These are phyloP conservation scores for Lithobates sylvaticus DNA, from an alignment of 2,797 vertebrate genomes.

Conservation along the genomic window DNA sequence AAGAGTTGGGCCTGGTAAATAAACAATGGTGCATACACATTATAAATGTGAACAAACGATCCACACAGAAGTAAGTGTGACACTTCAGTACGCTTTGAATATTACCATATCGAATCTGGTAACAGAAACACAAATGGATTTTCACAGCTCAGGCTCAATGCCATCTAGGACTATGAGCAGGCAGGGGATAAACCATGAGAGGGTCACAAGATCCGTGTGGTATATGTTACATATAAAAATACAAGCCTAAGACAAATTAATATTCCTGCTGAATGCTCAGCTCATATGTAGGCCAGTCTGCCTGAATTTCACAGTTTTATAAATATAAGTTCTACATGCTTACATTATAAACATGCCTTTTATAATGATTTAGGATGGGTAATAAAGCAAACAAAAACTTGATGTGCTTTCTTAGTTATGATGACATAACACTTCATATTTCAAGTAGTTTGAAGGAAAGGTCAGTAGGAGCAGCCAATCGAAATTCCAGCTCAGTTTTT, in stretches of 20 bases:
- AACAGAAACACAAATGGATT: not conserved
- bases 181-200: not conserved
- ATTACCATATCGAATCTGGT: not conserved
- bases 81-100: not conserved
- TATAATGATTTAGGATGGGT: not conserved
- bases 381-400: too few species aligned
- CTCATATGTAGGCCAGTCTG: not conserved
- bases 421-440: too few species aligned
- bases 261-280: not conserved
- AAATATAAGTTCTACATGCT: not conserved
- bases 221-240: not conserved
- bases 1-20: slow-evolving; percentile 87
- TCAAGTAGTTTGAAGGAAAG: too few species aligned
- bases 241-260: too few species aligned
- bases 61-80: not conserved
- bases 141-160: not conserved
- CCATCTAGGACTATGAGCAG: not conserved
- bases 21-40: not conserved
- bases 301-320: not conserved
- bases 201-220: not conserved
- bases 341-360: not conserved
- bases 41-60: not conserved
- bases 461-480: too few species aligned
- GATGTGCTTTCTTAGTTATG: too few species aligned
- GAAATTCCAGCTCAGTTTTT: too few species aligned